Evolutionary conservation across 1,140 invertebrate species (phyloP), one percentile per base, ranked within the genome.

Genomic region (Eufriesea mexicana): DNA sequence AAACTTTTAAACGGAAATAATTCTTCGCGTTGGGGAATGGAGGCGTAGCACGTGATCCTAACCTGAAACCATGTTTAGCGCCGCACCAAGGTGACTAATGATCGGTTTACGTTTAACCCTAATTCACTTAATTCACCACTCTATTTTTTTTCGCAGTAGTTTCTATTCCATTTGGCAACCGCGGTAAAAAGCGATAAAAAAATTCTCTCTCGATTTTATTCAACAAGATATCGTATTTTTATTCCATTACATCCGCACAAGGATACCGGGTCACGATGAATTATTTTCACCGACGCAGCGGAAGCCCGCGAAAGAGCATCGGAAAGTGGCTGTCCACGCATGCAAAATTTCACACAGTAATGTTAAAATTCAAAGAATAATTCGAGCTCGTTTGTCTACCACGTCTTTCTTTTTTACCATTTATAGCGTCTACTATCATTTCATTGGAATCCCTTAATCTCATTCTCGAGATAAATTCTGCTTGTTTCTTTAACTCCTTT

Each of bases 191-290:
- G n/a, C n/a, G n/a, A n/a, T n/a, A n/a, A n/a, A 54, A 77, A 66
- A 42, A 51, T 64, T 49, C 18, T 42, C 5, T 42, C 42, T 57
- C 23, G 35, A 5, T 42, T 47, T 23, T 51, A 49, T 61, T 12
- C 23, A 18, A 42, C 45, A 45, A 57, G 20, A 28, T 25, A 49
- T 55, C 25, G 23, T 71, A 61, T 79, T 79, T 79, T 79, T 42
- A 61, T 72, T 72, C 25, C 67, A 72, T 79, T 25, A 25, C 12
- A 42, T 9, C 5, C 7, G 20, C 10, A n/a, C 64, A n/a, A 28
- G 42, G n/a, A 45, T 78, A 47, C 35, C 23, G 47, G n/a, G 20
- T 28, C 35, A 23, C 16, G 54, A 49, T 71, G 66, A 59, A 70
- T 62, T 75, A 75, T 62, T 72, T 79, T 79, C 45, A 25, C 57